phyloP scores from a whole-genome alignment of 1,140 invertebrate genomes.

The Homarus americanus region DNA sequence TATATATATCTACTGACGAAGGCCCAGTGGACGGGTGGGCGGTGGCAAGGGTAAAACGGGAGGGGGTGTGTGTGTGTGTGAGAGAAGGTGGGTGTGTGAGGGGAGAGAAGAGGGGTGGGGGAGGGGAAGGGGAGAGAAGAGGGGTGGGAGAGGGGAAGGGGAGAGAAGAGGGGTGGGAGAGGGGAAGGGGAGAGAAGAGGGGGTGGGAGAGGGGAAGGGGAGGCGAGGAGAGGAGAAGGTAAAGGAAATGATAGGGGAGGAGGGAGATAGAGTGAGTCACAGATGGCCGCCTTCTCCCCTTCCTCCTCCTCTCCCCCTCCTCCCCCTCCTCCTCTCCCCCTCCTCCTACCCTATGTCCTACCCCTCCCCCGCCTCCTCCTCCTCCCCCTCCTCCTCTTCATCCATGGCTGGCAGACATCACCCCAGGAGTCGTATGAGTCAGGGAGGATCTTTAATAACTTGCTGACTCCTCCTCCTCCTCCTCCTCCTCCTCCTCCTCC shows the following conservation, averaged over 20 bases:
- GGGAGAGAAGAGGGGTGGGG: not conserved
- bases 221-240: not conserved
- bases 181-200: not conserved
- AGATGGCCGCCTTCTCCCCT: not conserved
- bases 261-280: not conserved
- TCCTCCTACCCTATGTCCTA: not conserved
- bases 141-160: no score
- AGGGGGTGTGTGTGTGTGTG: no score
- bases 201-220: not conserved
- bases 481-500: no score
- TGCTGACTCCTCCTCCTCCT: no score
- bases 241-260: not conserved
- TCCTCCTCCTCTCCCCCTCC: not conserved
- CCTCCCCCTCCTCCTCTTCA: not conserved
- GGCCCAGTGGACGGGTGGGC: not conserved
- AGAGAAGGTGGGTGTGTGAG: no score
- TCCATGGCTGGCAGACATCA: no score
- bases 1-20: not conserved
- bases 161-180: not conserved
- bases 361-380: not conserved
- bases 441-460: no score
- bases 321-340: constrained; percentile 9
- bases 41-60: no score
- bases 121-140: not conserved
- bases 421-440: no score